A percentile compares a stretch with the other conserved stretches of the same genome.
Evolutionary conservation across 2,113 vertebrate species (phyloP).

Genomic region (Elachura formosa): DNA sequence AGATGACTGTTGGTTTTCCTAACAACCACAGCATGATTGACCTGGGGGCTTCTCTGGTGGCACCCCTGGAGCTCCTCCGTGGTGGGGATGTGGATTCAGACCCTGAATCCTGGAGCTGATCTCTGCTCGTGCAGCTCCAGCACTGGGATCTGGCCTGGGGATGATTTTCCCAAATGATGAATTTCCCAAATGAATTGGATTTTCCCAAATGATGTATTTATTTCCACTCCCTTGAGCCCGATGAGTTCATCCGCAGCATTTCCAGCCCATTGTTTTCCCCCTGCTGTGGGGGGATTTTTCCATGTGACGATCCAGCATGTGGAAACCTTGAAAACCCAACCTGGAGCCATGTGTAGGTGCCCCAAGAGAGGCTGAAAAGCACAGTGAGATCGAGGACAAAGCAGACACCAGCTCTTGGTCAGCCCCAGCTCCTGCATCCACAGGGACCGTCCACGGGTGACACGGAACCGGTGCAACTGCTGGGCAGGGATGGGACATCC

Average conservation of each 20-base stretch:
- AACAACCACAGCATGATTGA: accelerated
- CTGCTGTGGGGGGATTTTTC: accelerated
- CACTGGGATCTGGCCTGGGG: not conserved
- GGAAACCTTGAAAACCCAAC: not conserved
- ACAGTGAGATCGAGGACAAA: accelerated
- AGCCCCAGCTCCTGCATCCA: not conserved
- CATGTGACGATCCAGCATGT: accelerated
- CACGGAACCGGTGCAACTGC: accelerated
- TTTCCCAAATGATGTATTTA: not conserved
- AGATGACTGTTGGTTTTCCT: not conserved
- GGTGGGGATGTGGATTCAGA: not conserved
- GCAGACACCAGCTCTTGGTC: not conserved
- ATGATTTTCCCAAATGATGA: not conserved
- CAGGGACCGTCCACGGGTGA: not conserved
- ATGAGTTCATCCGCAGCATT: not conserved
- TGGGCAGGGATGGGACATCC: not conserved
- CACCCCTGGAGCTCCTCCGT: not conserved
- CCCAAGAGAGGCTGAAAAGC: not conserved
- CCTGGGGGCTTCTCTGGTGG: accelerated
- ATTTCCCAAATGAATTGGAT: not conserved
- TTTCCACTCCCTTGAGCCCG: not conserved
- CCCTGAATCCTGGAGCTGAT: not conserved
- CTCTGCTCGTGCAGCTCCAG: accelerated
- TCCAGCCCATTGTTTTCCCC: not conserved
- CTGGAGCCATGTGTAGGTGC: not conserved